Percentiles rank a stretch among this genome's conserved stretches.
phyloP scores from a whole-genome alignment of 2,888 invertebrate species.

The Himalopsyche anomala region DNA sequence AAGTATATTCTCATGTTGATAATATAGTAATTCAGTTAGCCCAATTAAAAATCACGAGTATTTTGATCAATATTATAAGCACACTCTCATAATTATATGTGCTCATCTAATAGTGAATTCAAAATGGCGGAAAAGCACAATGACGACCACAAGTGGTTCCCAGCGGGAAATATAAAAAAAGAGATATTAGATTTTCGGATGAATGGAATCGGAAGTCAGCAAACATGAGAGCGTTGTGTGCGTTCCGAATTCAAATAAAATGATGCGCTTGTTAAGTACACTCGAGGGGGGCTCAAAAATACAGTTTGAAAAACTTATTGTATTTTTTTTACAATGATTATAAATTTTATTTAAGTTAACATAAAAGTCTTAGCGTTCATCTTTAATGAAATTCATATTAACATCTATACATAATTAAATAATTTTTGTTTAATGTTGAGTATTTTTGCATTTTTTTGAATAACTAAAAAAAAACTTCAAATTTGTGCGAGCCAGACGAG shows the following conservation, averaged over 20 bases:
- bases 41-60: neutral
- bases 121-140: conserved; percentile 53
- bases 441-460: too few relatives aligned
- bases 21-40: neutral
- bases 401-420: too few relatives aligned
- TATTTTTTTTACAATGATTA: neutral
- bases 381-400: too few relatives aligned
- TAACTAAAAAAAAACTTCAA: too few relatives aligned
- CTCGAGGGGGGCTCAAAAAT: conserved; percentile 6
- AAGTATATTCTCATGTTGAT: too few relatives aligned
- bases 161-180: conserved; percentile 25
- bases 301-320: neutral
- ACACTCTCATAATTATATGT: neutral
- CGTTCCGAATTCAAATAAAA: conserved; percentile 51
- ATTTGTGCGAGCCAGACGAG: too few relatives aligned
- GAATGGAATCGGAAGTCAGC: conserved; percentile 51
- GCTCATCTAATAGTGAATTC: conserved; percentile 47
- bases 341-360: too few relatives aligned
- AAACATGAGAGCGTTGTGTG: conserved; percentile 48
- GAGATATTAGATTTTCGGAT: conserved; percentile 41
- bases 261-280: neutral
- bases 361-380: too few relatives aligned
- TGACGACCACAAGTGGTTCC: conserved; percentile 54
- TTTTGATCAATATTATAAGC: neutral
- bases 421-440: too few relatives aligned